phyloP scores from a whole-genome alignment of 2,888 invertebrate species.

The Phaonia tiefii region DNA sequence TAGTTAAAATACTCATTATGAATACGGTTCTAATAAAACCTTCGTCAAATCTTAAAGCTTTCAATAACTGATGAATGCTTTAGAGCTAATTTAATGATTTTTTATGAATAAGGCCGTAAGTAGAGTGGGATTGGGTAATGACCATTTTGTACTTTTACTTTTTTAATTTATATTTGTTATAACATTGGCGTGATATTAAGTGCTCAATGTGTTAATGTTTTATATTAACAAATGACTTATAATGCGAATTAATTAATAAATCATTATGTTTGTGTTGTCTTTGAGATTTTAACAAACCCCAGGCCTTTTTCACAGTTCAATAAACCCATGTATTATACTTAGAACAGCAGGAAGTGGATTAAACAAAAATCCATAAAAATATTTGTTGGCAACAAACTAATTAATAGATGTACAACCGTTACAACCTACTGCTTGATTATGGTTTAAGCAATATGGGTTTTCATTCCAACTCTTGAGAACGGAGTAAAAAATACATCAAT shows the following conservation, averaged over 20 bases:
- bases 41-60: no score
- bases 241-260: background rate
- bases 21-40: no score
- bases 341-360: background rate
- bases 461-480: no score
- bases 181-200: background rate
- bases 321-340: background rate
- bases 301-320: conserved; percentile 18
- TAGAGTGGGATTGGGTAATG: conserved; percentile 64
- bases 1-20: no score
- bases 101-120: no score
- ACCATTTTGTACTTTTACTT: conserved; percentile 61
- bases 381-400: background rate
- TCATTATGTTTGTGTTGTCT: background rate
- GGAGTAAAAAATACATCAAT: no score
- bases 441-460: no score
- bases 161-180: conserved; percentile 37
- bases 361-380: background rate
- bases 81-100: no score
- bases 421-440: no score
- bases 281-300: background rate
- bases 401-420: background rate
- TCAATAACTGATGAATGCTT: no score
- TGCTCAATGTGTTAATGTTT: conserved; percentile 24
- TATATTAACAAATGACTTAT: background rate